Conservation (phyloP, 2,888 invertebrate genomes). For the Tetropium fuscum region DNA sequence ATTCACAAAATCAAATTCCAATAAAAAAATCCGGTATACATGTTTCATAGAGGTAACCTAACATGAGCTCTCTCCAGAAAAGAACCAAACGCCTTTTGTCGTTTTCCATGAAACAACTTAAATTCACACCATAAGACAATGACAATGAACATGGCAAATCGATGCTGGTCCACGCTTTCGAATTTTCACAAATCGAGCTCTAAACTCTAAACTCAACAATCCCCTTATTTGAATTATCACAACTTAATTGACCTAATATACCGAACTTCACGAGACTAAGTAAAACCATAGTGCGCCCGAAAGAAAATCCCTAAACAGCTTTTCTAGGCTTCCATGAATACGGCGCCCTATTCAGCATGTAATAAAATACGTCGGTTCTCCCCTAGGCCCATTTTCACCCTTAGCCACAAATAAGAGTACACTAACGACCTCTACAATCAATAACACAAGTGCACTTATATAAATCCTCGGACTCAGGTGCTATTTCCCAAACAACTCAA, state of each 20-base stretch:
- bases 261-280: neutral
- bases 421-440: constrained; percentile 57
- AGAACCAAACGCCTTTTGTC: no score
- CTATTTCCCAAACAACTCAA: constrained; percentile 48
- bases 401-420: constrained; percentile 57
- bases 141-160: no score
- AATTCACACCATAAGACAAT: no score
- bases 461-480: constrained; percentile 58
- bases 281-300: neutral
- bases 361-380: constrained; percentile 49
- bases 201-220: no score
- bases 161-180: no score
- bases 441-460: constrained; percentile 58
- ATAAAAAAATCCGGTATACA: no score
- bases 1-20: no score
- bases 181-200: no score
- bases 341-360: constrained; percentile 27
- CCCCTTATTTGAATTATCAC: neutral
- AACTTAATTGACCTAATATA: neutral
- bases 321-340: constrained; percentile 13
- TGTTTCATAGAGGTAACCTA: no score
- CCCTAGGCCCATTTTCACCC: constrained; percentile 48
- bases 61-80: no score
- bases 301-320: constrained; percentile 8
- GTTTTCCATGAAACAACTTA: no score